A percentile compares a stretch with the other conserved stretches of the same genome.
Conservation (phyloP, 2,888 invertebrate species). For the Parnassius apollo region DNA sequence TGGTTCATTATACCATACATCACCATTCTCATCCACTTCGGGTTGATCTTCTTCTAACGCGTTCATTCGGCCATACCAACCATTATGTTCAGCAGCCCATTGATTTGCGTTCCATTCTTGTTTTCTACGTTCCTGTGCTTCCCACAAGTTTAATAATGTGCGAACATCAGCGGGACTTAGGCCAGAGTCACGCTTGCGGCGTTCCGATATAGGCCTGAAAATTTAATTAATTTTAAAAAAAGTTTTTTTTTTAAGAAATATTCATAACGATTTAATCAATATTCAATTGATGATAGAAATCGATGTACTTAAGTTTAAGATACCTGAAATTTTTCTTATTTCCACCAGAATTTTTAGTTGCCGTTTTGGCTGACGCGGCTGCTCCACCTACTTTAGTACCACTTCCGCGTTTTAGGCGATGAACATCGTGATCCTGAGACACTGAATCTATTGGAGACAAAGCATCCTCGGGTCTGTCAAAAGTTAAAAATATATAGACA, state of each 20-base stretch:
- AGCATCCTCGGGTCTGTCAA: constrained; percentile 58
- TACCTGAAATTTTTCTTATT: constrained; percentile 76
- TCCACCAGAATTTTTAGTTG: constrained; percentile 70
- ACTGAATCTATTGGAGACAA: constrained; percentile 59
- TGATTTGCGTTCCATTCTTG: constrained; percentile 74
- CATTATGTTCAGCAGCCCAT: constrained; percentile 50
- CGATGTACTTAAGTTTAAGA: constrained; percentile 25
- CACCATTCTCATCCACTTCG: constrained; percentile 76
- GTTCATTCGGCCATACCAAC: constrained; percentile 64
- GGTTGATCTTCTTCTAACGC: constrained; percentile 72
- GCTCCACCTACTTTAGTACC: constrained; percentile 72
- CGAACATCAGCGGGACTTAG: constrained; percentile 83
- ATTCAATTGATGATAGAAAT: not conserved
- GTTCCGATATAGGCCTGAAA: constrained; percentile 67
- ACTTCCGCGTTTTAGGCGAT: constrained; percentile 68
- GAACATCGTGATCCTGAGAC: constrained; percentile 57
- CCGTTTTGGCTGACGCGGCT: constrained; percentile 71
- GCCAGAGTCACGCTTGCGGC: constrained; percentile 82
- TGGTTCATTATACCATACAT: constrained; percentile 82
- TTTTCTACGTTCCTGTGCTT: constrained; percentile 80
- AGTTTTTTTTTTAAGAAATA: not conserved
- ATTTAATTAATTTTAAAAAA: constrained; percentile 27
- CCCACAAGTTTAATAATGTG: constrained; percentile 82
- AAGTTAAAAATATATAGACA: constrained; percentile 12
- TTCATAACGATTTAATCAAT: not conserved